A percentile compares a stretch with the other conserved stretches of the same genome.
Conservation (phyloP, 2,888 invertebrate species). For the Epistrophella euchroma region DNA sequence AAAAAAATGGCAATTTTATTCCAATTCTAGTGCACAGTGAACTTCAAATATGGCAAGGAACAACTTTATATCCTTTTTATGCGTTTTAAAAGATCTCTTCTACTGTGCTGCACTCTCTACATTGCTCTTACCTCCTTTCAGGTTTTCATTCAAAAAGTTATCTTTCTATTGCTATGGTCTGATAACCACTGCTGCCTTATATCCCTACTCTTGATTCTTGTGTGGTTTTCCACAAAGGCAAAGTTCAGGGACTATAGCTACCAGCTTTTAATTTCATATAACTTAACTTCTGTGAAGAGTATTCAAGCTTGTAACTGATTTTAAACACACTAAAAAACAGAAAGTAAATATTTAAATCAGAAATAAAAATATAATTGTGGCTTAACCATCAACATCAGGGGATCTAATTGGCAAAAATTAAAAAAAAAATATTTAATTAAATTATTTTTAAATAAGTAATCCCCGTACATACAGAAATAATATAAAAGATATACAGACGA, state of each 20-base stretch:
- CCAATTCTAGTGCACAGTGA: slow-evolving; percentile 7
- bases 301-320: slow-evolving; percentile 13
- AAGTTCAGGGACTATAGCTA: slow-evolving; percentile 23
- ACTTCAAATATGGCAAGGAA: slow-evolving; percentile 15
- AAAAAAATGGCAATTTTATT: neutral
- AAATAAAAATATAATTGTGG: neutral
- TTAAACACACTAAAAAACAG: neutral
- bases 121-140: slow-evolving; percentile 15
- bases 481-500: no score
- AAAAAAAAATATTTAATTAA: neutral
- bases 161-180: slow-evolving; percentile 7
- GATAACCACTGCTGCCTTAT: slow-evolving; percentile 10
- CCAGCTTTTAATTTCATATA: slow-evolving; percentile 24
- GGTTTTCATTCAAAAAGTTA: slow-evolving; percentile 14
- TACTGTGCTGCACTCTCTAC: slow-evolving; percentile 5
- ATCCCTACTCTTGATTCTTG: slow-evolving; percentile 20
- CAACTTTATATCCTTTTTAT: slow-evolving; percentile 21
- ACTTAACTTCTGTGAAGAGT: slow-evolving; percentile 15
- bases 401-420: neutral
- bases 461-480: no score
- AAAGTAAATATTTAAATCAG: neutral
- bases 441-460: neutral
- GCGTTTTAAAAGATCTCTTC: slow-evolving; percentile 28
- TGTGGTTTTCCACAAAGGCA: slow-evolving; percentile 9
- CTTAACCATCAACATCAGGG: neutral